These are phyloP conservation scores for Loriculus beryllinus DNA, from an alignment of 2,797 vertebrate species.

Conservation along the genomic window DNA sequence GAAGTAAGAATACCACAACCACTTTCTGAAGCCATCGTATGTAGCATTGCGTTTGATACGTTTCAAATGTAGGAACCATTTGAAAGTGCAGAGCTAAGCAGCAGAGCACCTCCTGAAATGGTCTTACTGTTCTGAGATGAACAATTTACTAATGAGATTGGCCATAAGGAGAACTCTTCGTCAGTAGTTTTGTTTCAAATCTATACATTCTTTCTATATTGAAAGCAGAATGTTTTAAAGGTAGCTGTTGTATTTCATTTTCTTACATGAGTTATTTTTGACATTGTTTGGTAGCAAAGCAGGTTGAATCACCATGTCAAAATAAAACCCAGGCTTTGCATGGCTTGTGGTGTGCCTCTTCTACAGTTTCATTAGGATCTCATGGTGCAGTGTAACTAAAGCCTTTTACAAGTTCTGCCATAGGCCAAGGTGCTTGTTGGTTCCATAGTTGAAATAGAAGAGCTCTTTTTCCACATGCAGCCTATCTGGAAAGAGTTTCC, in stretches of 20 bases:
- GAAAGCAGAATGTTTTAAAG: not conserved
- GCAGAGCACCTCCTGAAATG: not conserved
- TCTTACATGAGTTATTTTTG: constrained; percentile 12
- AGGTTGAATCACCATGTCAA: not conserved
- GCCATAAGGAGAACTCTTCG: not conserved
- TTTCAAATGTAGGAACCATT: not conserved
- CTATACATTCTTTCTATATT: not conserved
- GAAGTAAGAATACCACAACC: not conserved
- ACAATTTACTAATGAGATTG: not conserved
- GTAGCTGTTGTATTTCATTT: not conserved
- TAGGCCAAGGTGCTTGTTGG: not conserved
- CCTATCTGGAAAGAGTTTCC: not conserved
- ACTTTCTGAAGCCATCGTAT: not conserved
- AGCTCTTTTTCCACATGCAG: not conserved
- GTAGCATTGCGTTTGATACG: not conserved
- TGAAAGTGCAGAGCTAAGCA: not conserved
- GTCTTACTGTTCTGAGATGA: not conserved
- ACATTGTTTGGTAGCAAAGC: not conserved
- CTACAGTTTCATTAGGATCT: not conserved
- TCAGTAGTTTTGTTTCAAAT: not conserved
- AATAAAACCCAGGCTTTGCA: not conserved
- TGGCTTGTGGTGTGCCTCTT: not conserved
- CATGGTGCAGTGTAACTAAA: not conserved
- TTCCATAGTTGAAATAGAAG: not conserved
- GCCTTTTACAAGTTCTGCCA: not conserved